Base-by-base conservation (phyloP, 2,888 invertebrate species). In the Leptura quadrifasciata region DNA sequence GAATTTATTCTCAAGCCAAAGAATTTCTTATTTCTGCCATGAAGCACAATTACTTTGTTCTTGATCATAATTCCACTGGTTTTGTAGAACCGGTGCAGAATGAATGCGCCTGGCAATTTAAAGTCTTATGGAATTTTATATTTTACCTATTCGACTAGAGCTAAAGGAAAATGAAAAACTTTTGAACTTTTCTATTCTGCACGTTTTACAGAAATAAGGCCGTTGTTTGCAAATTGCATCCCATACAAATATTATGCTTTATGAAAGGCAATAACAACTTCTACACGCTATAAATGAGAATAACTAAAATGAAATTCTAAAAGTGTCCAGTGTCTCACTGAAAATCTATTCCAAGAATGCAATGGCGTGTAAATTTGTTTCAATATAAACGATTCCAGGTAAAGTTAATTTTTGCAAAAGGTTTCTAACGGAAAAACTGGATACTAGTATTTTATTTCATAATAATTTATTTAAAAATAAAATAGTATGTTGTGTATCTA, bases 41-140 rank as follows among this genome's bases (percentile, higher is more conserved):
- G 68, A 68, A 68, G 57, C 31, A 68, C 27, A 68, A 68, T 68
- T 57, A 55, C 68, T 57, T 57, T 57, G 35, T 18, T 27, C 55
- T 58, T 27, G 58, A 73, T 65, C 65, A 73, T 65, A 68, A 68
- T 68, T 74, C 60, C 60, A 57, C 20, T 20, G 20, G 21, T 24
- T 24, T 60, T 52, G 27, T 20, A 27, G 27, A 70, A 57, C 27
- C 31, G 39, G n/a, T 35, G 72, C 57, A 31, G 20, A 61, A 31
- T 10, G 20, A 61, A 31, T 10, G 31, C 12, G 58, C n/a, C 24
- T 6, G 3, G 31, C 65, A 57, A 39, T 72, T 35, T 65, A 72
- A 58, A 65, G 21, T 64, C 47, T 58, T 58, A 55, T 17, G 21
- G 65, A 60, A 52, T 61, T 47, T 71, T 60, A 60, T 61, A 61